Evolutionary conservation across 2,888 invertebrate genomes (phyloP).

Genomic region (Cheiracanthium punctorium): DNA sequence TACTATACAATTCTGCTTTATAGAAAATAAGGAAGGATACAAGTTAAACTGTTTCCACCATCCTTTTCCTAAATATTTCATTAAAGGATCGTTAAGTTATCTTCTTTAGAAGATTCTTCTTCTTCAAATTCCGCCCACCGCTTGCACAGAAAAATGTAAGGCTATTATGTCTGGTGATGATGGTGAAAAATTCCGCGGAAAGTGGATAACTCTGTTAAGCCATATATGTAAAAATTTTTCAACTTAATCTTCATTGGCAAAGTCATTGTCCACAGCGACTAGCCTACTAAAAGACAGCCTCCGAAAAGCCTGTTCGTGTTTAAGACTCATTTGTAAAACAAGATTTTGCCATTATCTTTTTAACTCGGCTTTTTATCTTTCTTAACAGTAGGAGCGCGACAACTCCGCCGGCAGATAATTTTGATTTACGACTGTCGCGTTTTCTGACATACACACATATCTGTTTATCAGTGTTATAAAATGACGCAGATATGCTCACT

Average conservation of each 20-base stretch:
- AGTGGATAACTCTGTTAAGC: too few relatives aligned
- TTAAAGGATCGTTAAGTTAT: too few relatives aligned
- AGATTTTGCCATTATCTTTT: neutral
- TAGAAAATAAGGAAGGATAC: too few relatives aligned
- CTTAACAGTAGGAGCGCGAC: neutral
- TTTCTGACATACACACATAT: neutral
- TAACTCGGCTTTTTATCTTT: neutral
- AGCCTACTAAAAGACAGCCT: neutral
- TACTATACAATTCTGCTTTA: too few relatives aligned
- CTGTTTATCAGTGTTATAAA: neutral
- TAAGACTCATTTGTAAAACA: slow-evolving; percentile 3
- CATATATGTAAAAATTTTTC: neutral
- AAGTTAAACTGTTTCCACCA: too few relatives aligned
- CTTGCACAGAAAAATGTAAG: too few relatives aligned
- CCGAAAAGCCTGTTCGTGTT: neutral
- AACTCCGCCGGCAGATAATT: neutral
- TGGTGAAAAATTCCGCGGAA: too few relatives aligned
- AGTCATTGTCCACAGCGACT: neutral
- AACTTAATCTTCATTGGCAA: neutral
- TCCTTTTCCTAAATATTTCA: too few relatives aligned
- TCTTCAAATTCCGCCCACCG: too few relatives aligned
- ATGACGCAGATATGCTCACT: neutral
- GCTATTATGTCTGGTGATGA: too few relatives aligned
- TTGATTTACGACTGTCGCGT: slow-evolving; percentile 1
- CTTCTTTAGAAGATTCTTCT: too few relatives aligned